phyloP scores from a whole-genome alignment of 2,797 vertebrate species.

The Crenuchus spilurus region DNA sequence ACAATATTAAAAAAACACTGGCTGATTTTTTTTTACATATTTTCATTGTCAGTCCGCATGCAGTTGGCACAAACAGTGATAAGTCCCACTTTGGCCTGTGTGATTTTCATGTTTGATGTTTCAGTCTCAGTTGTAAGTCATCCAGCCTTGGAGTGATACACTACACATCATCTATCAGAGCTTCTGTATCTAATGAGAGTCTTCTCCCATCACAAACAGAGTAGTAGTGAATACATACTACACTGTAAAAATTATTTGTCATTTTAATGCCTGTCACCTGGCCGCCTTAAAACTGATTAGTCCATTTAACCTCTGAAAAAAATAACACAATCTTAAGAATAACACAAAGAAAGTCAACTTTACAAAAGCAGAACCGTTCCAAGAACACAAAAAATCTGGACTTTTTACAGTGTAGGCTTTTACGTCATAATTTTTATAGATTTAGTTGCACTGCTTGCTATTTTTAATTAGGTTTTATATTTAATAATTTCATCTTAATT shows the following conservation, averaged over 20 bases:
- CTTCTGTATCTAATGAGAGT: neutral
- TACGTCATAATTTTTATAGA: too few species aligned
- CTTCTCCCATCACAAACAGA: neutral
- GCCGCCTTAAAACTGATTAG: neutral
- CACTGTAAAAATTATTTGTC: neutral
- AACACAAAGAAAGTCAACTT: neutral
- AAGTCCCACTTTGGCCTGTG: neutral
- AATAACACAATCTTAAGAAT: neutral
- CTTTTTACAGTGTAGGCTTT: neutral
- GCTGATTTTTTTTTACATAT: neutral
- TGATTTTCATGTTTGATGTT: too few species aligned
- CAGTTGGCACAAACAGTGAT: conserved; percentile 23
- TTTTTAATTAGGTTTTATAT: neutral
- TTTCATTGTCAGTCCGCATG: conserved; percentile 15
- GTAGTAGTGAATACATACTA: neutral
- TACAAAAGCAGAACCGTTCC: neutral
- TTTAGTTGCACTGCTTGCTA: neutral
- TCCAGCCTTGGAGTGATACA: neutral
- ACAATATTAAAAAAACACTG: conserved; percentile 11
- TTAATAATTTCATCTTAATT: too few species aligned
- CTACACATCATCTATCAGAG: neutral
- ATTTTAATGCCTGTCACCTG: neutral
- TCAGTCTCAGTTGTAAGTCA: too few species aligned
- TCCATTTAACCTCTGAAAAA: neutral
- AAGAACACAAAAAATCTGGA: neutral